Conservation (phyloP, 2,797 vertebrate genomes). For the Anguilla anguilla region DNA sequence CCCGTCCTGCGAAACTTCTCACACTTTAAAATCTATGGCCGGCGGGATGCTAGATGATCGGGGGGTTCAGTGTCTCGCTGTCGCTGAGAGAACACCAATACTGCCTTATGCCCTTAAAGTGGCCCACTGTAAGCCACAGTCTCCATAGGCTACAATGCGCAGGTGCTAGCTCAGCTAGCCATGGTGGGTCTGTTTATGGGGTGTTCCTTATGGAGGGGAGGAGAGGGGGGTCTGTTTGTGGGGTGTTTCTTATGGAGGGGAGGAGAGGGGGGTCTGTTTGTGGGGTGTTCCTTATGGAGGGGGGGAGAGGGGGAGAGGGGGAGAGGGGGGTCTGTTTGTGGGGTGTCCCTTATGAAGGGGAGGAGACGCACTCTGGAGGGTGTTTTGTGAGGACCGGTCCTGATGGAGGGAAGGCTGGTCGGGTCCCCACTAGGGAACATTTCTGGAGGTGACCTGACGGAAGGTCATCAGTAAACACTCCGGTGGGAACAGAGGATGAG, state of each 20-base stretch:
- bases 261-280: not conserved
- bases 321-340: too few species aligned
- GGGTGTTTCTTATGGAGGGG: not conserved
- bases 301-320: not conserved
- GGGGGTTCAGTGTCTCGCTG: conserved; percentile 16
- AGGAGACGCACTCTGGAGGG: too few species aligned
- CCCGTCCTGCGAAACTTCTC: conserved; percentile 17
- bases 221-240: not conserved
- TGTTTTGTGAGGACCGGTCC: not conserved
- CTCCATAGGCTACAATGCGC: conserved; percentile 1
- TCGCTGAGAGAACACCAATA: conserved; percentile 25
- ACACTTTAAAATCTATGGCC: conserved; percentile 32
- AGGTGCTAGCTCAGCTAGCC: not conserved
- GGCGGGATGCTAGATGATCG: conserved; percentile 18
- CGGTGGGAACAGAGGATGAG: conserved; percentile 30
- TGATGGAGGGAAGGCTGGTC: not conserved
- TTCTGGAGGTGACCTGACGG: not conserved
- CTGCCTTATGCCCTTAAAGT: conserved; percentile 22
- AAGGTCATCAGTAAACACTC: conserved; percentile 34
- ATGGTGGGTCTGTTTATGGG: not conserved
- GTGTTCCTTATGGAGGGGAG: not conserved
- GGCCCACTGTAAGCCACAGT: not conserved
- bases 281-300: not conserved
- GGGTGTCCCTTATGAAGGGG: not conserved
- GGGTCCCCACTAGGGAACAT: not conserved